Conservation (phyloP, 2,113 vertebrate genomes). For the Channa argus region DNA sequence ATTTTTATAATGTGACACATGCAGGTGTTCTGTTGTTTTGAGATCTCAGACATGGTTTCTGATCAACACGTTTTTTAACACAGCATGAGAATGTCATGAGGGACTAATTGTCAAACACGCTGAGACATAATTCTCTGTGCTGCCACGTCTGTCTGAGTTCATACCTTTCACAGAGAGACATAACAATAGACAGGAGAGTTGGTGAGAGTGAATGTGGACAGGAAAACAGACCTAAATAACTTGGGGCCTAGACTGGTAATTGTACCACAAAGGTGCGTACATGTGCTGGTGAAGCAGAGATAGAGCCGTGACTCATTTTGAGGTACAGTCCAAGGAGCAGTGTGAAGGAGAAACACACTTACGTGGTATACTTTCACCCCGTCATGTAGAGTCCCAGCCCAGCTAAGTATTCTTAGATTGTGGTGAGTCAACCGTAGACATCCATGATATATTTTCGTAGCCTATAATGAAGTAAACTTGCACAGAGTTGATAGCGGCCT, state of each 20-base stretch:
- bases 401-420: constrained; percentile 62
- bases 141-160: background rate
- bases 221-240: constrained; percentile 6
- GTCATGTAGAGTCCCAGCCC: constrained; percentile 40
- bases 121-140: background rate
- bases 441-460: constrained; percentile 49
- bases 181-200: background rate
- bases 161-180: background rate
- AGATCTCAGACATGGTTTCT: background rate
- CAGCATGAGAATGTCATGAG: background rate
- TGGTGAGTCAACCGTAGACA: constrained; percentile 58
- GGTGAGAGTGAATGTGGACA: constrained; percentile 1
- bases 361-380: constrained; percentile 19
- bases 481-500: background rate
- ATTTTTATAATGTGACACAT: background rate
- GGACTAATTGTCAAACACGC: background rate
- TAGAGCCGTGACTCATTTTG: constrained; percentile 22
- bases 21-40: background rate
- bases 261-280: constrained; percentile 17
- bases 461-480: constrained; percentile 54
- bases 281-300: background rate
- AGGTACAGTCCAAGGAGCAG: background rate
- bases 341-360: constrained; percentile 10
- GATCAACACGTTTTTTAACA: background rate
- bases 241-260: background rate